A percentile compares a stretch with the other conserved stretches of the same genome.
Conservation (phyloP, 2,888 invertebrate species). For the Andrena praecox region DNA sequence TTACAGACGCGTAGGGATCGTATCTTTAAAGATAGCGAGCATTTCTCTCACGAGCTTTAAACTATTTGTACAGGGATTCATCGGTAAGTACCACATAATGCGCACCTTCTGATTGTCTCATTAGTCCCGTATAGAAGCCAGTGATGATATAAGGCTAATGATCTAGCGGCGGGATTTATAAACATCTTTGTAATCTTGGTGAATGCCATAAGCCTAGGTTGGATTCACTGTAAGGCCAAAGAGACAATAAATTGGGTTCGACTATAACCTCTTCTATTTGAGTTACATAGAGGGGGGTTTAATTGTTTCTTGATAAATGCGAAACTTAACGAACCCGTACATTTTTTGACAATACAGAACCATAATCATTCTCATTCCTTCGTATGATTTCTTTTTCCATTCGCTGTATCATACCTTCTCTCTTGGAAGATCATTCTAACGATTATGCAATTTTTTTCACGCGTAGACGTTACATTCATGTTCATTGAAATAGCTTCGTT, state of each 20-base stretch:
- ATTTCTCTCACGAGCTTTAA: not conserved
- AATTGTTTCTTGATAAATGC: conserved; percentile 47
- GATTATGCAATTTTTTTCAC: not conserved
- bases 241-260: conserved; percentile 80
- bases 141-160: conserved; percentile 84
- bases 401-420: not conserved
- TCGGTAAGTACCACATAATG: conserved; percentile 63
- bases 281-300: conserved; percentile 68
- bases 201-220: conserved; percentile 78
- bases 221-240: conserved; percentile 84
- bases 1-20: not conserved
- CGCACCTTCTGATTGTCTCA: conserved; percentile 68
- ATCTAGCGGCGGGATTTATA: conserved; percentile 79
- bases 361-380: conserved; percentile 23
- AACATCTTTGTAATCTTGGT: conserved; percentile 85
- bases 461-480: conserved; percentile 2
- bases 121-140: conserved; percentile 76
- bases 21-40: not conserved
- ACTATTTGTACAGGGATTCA: conserved; percentile 57
- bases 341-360: conserved; percentile 50
- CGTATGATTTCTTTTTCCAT: not conserved
- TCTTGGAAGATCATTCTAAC: not conserved
- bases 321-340: conserved; percentile 62
- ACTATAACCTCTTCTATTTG: conserved; percentile 64
- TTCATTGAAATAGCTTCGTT: conserved; percentile 25